Conservation (phyloP, 2,797 vertebrate species). For the Myotis planiceps region DNA sequence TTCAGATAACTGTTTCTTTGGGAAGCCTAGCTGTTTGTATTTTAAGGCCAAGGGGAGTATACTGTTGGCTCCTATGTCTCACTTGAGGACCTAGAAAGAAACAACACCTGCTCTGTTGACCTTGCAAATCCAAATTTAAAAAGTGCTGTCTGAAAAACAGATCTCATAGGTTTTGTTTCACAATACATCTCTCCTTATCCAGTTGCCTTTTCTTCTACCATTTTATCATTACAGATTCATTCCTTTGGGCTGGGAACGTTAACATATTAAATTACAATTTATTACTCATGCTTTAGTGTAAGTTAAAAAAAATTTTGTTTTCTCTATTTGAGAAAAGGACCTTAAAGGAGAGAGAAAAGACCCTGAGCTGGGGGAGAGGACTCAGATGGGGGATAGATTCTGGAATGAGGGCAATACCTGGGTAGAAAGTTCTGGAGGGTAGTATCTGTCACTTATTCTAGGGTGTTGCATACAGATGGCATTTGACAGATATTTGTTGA, state of each 20-base stretch:
- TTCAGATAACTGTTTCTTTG: background rate
- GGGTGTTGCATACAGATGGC: background rate
- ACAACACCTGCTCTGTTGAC: background rate
- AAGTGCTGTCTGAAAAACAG: background rate
- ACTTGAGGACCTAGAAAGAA: slow-evolving; percentile 2
- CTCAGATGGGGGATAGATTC: background rate
- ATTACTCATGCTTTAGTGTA: background rate
- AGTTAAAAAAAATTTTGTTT: background rate
- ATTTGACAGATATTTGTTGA: background rate
- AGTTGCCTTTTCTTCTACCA: background rate
- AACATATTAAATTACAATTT: background rate
- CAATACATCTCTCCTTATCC: background rate
- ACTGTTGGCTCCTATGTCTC: background rate
- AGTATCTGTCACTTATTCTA: background rate
- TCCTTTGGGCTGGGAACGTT: background rate
- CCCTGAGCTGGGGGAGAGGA: background rate
- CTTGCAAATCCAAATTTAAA: background rate
- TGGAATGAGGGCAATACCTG: background rate
- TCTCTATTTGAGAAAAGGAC: background rate
- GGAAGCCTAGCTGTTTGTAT: background rate
- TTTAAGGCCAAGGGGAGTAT: background rate
- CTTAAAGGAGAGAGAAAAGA: background rate
- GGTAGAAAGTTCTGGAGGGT: background rate
- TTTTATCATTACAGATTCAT: background rate
- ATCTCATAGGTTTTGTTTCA: background rate